Evolutionary conservation across 2,888 invertebrate genomes (phyloP).

Genomic region (Drosophila birchii): DNA sequence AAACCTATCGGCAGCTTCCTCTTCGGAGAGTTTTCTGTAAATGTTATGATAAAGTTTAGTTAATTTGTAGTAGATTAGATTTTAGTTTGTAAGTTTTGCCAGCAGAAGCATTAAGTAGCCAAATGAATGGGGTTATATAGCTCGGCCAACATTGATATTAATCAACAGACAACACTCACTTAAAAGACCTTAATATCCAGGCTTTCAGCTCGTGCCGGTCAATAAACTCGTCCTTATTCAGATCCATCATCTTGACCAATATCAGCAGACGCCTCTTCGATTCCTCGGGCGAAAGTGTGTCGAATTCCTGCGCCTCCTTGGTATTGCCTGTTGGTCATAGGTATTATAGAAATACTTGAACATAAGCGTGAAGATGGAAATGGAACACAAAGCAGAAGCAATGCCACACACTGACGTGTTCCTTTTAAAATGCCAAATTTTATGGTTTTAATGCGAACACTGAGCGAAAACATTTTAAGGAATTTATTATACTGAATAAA

Average conservation of each 20-base stretch:
- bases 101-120: constrained; percentile 21
- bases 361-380: constrained; percentile 26
- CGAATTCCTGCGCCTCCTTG: constrained; percentile 96
- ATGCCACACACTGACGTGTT: constrained; percentile 37
- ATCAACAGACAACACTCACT: constrained; percentile 86
- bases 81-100: constrained; percentile 1
- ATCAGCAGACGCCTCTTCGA: constrained; percentile 91
- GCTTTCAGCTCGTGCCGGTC: constrained; percentile 93
- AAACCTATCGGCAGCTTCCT: constrained; percentile 94
- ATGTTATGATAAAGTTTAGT: neutral
- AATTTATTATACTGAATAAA: neutral
- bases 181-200: constrained; percentile 97
- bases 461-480: neutral
- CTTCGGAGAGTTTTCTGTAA: constrained; percentile 91
- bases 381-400: constrained; percentile 45
- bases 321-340: constrained; percentile 89
- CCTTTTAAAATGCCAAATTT: constrained; percentile 38
- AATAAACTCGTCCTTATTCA: constrained; percentile 91
- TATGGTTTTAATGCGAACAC: constrained; percentile 19
- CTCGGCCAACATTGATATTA: constrained; percentile 57
- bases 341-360: constrained; percentile 13
- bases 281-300: constrained; percentile 93
- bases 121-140: neutral
- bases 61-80: neutral
- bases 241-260: constrained; percentile 94